Base-by-base conservation (phyloP, 2,888 invertebrate species). In the Dioctria rufipes region DNA sequence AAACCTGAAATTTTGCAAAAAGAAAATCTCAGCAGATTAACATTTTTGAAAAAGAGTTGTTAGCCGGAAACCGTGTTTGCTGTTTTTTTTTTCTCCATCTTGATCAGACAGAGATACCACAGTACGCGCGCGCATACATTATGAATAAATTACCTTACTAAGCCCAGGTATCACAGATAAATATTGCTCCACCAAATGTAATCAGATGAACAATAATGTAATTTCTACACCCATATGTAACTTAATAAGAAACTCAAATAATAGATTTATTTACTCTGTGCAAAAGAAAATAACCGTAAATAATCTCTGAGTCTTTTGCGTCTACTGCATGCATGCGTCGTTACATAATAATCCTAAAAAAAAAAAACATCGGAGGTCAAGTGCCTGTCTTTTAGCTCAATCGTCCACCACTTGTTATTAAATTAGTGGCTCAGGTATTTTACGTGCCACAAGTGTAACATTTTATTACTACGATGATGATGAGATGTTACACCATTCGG, bases 151-250 rank as follows among this genome's bases (percentile, higher is more conserved):
- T 69, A 37, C 37, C 39, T 25, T 25, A 25, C 25, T 39, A 69
- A 69, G 51, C 51, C 40, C 51, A n/a, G n/a, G 11, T n/a, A 67
- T 46, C 49, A 69, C 39, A 51, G 51, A 51, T 51, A 69, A 69
- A 69, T 51, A 69, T 51, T 69, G 67, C 69, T 69, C 51, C 69
- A 69, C 4, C 13, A 51, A 25, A 51, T 69, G 51, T 69, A 69
- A 69, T 69, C 69, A 69, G 51, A 69, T 69, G 69, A n/a, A 69
- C 67, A 67, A 67, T 67, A 46, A 25, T 25, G 25, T 46, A 46
- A 46, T 46, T 8, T 46, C 46, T 46, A 46, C 46, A 8, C 54
- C 54, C 54, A 54, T 54, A 54, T 4, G 11, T 54, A 11, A 11
- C 54, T 11, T 8, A 54, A 54, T 3, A 54, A 54, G 9, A 54